Evolutionary conservation across 2,888 invertebrate genomes (phyloP), one percentile per base, ranked within the genome.

Genomic region (Erebia epiphron): DNA sequence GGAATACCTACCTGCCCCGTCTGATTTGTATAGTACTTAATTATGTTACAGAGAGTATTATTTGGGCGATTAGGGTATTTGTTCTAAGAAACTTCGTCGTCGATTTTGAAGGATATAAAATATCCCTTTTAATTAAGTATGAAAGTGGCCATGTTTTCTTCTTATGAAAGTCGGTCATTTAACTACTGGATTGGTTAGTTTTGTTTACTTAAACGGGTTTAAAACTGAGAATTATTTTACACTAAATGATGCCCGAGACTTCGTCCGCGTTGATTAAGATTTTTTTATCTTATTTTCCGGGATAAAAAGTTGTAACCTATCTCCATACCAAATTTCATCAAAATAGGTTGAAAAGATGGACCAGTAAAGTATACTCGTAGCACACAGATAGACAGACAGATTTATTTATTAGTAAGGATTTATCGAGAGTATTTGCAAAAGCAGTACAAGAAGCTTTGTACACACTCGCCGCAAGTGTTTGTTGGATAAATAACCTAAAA

Each of bases 401-500:
- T 46, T 13, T 46, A 11, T 46, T 3, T 46, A 46, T 46, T 54
- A 54, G 1, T 18, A 18, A 57, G 16, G 43, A 60, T 60, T 67
- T 64, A 64, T 58, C 50, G 26, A 64, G 43, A 65, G 77, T 77
- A 79, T 82, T 78, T 78, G 79, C 77, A 81, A 68, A 74, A 76
- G 72, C 67, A 46, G 62, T 75, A 76, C 78, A 81, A 82, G 79
- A 70, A 61, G 63, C 52, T 78, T 79, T 74, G 75, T 76, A 79
- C 75, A 81, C 78, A 80, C 79, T 78, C 77, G 71, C 50, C 65
- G 56, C 75, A 80, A 81, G 79, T 80, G 79, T 73, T 76, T 79
- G 80, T 79, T 78, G 81, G 83, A 82, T 79, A 82, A 82, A 83
- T 79, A 72, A 70, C 54, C 70, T 79, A 78, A 80, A 43, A 77